phyloP scores from a whole-genome alignment of 1,140 invertebrate species.

The Zaprionus kolodkinae region DNA sequence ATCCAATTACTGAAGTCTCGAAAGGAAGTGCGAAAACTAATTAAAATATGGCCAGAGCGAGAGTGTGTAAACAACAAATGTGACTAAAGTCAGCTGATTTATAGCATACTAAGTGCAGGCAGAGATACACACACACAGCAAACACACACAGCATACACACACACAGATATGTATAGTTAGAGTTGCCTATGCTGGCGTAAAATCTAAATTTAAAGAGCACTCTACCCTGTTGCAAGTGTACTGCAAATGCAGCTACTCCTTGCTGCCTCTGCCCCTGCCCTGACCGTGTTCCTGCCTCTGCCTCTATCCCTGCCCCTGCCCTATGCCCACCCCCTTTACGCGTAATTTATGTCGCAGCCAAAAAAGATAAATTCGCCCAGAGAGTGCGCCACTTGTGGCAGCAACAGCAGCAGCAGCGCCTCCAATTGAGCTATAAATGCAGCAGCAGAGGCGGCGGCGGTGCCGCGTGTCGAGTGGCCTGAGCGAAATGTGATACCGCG shows the following conservation, averaged over 20 bases:
- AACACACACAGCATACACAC: slow-evolving; percentile 30
- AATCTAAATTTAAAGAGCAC: slow-evolving; percentile 77
- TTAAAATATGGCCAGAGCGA: slow-evolving; percentile 67
- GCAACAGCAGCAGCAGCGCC: slow-evolving; percentile 25
- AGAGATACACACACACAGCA: slow-evolving; percentile 26
- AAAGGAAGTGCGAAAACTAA: slow-evolving; percentile 52
- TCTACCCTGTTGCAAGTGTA: slow-evolving; percentile 25
- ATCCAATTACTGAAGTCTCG: slow-evolving; percentile 12
- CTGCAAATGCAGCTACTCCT: slow-evolving; percentile 12
- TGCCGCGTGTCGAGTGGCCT: slow-evolving; percentile 24
- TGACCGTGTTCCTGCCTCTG: not conserved
- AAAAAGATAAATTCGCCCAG: slow-evolving; percentile 72
- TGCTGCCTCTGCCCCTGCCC: not conserved
- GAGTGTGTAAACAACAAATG: slow-evolving; percentile 38
- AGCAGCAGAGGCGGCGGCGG: slow-evolving; percentile 37
- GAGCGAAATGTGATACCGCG: slow-evolving; percentile 77
- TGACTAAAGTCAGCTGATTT: slow-evolving; percentile 61
- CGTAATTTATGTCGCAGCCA: slow-evolving; percentile 76
- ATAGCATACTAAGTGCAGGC: slow-evolving; percentile 55
- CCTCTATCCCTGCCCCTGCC: not conserved
- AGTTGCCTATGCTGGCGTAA: not conserved
- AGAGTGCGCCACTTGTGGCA: slow-evolving; percentile 36
- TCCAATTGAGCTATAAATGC: slow-evolving; percentile 76
- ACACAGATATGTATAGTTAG: not conserved
- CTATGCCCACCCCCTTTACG: not conserved